These are phyloP conservation scores for Pygoscelis antarcticus DNA, from an alignment of 2,113 vertebrate species.

Conservation along the genomic window DNA sequence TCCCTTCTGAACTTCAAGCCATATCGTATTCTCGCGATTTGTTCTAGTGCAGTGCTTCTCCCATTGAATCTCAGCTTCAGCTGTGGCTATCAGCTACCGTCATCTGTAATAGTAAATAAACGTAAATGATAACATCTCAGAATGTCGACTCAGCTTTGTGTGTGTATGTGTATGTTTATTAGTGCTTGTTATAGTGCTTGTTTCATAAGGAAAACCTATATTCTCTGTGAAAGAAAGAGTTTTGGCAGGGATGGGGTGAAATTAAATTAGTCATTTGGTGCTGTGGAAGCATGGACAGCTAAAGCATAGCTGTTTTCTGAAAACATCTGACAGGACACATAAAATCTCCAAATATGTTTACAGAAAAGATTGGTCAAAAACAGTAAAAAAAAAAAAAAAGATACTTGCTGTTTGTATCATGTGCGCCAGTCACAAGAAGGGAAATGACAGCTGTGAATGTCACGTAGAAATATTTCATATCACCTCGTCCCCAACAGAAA, in stretches of 20 bases:
- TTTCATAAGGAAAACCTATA: not conserved
- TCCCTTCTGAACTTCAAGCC: not conserved
- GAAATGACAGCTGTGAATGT: not conserved
- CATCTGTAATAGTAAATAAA: not conserved
- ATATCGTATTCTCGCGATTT: not conserved
- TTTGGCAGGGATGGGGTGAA: not conserved
- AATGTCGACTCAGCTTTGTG: not conserved
- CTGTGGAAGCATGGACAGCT: not conserved
- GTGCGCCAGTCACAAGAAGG: not conserved
- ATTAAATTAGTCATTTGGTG: not conserved
- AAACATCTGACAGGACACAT: not conserved
- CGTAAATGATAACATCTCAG: not conserved
- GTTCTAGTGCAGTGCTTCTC: not conserved
- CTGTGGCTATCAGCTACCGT: not conserved
- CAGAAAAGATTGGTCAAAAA: not conserved
- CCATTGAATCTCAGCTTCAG: not conserved
- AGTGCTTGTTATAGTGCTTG: not conserved
- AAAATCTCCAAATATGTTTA: not conserved
- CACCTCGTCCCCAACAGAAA: not conserved
- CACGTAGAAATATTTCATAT: not conserved
- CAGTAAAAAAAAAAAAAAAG: not conserved
- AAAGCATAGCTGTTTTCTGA: not conserved
- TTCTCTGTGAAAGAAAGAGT: not conserved
- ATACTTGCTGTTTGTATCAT: not conserved
- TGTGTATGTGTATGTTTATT: not conserved